These are phyloP conservation scores for Oenanthe melanoleuca DNA, from an alignment of 2,113 vertebrate genomes.

Conservation along the genomic window DNA sequence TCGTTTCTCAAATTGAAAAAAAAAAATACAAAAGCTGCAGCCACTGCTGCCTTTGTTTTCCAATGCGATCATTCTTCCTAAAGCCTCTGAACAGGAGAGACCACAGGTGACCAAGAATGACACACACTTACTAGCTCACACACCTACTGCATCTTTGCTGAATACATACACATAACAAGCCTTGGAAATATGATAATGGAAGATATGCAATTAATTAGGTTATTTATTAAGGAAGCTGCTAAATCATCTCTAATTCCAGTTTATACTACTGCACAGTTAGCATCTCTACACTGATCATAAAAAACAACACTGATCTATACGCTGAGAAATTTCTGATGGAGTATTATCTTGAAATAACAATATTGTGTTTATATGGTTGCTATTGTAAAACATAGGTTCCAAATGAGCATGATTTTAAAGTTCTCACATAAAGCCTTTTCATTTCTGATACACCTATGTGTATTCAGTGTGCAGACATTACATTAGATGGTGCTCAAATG, in stretches of 20 bases:
- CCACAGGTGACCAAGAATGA: background rate
- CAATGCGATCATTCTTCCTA: background rate
- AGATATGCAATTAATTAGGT: background rate
- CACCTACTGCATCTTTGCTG: background rate
- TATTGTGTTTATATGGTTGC: background rate
- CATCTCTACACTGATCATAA: background rate
- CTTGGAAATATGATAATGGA: background rate
- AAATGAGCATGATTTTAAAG: background rate
- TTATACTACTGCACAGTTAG: background rate
- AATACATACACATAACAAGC: background rate
- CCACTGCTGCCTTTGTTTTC: background rate
- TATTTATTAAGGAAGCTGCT: background rate
- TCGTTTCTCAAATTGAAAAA: background rate
- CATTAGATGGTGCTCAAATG: background rate
- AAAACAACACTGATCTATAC: background rate
- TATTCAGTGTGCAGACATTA: background rate
- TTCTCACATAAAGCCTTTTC: background rate
- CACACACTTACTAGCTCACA: background rate
- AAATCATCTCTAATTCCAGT: background rate
- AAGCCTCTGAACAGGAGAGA: background rate
- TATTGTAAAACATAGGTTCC: background rate
- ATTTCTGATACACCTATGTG: background rate
- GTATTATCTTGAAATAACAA: background rate
- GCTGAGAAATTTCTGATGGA: background rate
- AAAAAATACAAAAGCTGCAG: background rate